phyloP scores from a whole-genome alignment of 1,140 invertebrate species.

The Dendrolimus punctatus region DNA sequence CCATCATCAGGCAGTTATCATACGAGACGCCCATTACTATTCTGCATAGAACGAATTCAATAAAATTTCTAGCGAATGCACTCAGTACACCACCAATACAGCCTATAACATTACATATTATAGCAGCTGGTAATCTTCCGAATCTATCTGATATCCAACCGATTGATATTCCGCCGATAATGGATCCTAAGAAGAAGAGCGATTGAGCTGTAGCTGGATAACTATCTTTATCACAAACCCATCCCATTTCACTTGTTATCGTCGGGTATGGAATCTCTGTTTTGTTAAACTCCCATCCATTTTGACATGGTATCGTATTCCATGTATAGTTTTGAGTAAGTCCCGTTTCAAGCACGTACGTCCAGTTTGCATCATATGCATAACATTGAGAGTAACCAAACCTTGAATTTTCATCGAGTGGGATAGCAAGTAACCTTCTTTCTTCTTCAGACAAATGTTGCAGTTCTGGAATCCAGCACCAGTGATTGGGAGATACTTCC shows the following conservation, averaged over 20 bases:
- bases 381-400: constrained; percentile 54
- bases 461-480: constrained; percentile 74
- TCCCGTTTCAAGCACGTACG: constrained; percentile 26
- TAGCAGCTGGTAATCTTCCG: constrained; percentile 77
- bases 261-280: constrained; percentile 61
- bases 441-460: constrained; percentile 53
- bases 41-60: constrained; percentile 73
- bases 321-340: constrained; percentile 29
- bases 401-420: constrained; percentile 23
- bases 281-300: constrained; percentile 75
- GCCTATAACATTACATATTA: constrained; percentile 75
- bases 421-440: constrained; percentile 39
- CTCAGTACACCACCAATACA: constrained; percentile 77
- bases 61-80: constrained; percentile 74
- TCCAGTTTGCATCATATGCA: constrained; percentile 47
- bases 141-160: constrained; percentile 78
- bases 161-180: constrained; percentile 79
- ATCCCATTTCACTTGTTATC: constrained; percentile 68
- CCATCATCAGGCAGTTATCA: constrained; percentile 87
- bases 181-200: constrained; percentile 78
- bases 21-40: constrained; percentile 81
- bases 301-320: constrained; percentile 59
- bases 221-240: constrained; percentile 78
- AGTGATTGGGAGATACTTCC: constrained; percentile 73
- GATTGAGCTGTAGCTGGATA: constrained; percentile 77